These are phyloP conservation scores for Knipowitschia caucasica DNA, from an alignment of 2,797 vertebrate genomes.

Conservation along the genomic window DNA sequence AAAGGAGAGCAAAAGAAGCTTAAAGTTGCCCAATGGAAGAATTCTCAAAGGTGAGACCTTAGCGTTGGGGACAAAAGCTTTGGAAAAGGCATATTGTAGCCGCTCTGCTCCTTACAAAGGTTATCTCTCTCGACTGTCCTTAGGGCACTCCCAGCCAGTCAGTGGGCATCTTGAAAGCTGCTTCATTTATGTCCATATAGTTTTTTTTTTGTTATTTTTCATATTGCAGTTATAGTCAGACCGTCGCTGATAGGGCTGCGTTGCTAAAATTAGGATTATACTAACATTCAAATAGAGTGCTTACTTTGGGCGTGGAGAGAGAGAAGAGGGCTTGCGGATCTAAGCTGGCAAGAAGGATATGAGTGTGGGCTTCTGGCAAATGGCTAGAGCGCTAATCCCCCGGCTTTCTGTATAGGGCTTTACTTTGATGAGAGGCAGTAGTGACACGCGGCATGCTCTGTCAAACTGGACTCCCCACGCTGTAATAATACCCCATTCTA, in stretches of 20 bases:
- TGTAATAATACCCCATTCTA: slow-evolving; percentile 79
- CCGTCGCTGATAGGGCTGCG: slow-evolving; percentile 28
- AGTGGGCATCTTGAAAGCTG: slow-evolving; percentile 50
- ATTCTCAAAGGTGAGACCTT: slow-evolving; percentile 62
- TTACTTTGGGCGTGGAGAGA: slow-evolving; percentile 47
- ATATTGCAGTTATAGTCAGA: slow-evolving; percentile 13
- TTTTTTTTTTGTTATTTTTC: no score
- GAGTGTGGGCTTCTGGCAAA: slow-evolving; percentile 56
- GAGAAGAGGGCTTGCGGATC: slow-evolving; percentile 46
- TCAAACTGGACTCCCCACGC: slow-evolving; percentile 43
- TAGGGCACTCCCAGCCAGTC: slow-evolving; percentile 52
- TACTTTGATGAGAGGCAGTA: slow-evolving; percentile 37
- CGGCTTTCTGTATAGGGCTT: slow-evolving; percentile 55
- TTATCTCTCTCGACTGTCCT: slow-evolving; percentile 62
- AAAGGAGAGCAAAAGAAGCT: slow-evolving; percentile 52
- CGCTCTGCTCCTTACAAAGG: slow-evolving; percentile 48
- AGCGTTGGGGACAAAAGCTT: slow-evolving; percentile 59
- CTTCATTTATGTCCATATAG: slow-evolving; percentile 31
- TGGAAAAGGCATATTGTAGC: slow-evolving; percentile 58
- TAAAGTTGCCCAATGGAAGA: slow-evolving; percentile 57
- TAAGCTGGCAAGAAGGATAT: slow-evolving; percentile 50
- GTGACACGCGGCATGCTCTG: slow-evolving; percentile 55
- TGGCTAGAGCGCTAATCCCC: slow-evolving; percentile 41
- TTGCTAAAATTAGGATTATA: slow-evolving; percentile 58
- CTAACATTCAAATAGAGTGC: slow-evolving; percentile 61